Evolutionary conservation across 2,113 vertebrate species (phyloP), one percentile per base, ranked within the genome.

Genomic region (Eudorcas thomsonii): DNA sequence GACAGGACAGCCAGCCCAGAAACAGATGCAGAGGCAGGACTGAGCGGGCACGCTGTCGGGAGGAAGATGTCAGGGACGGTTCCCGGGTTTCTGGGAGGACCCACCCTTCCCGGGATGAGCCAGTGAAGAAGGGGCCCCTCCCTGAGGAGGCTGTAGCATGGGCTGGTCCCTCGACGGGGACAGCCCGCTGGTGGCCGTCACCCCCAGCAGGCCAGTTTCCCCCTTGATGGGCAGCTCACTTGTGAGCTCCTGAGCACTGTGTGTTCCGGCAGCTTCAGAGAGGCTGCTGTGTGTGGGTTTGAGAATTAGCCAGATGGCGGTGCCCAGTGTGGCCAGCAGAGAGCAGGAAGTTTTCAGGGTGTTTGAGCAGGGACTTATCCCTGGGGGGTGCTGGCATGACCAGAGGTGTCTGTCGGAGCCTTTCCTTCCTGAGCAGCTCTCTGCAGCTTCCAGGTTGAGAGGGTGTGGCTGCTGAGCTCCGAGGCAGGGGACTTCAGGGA

Each of bases 361-460:
- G 7, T 14, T 5, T 17, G 33, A 13, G 15, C 50, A n/a, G 39
- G 30, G 15, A 1, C 13, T 26, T 5, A 0, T 8, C 2, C 30
- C 2, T 23, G 10, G 9, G 5, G 30, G 33, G 11, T 10, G 15
- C 45, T 2, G 0, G 4, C 2, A 1, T 15, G 14, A 21, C 19
- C 3, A 6, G 4, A 39, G 60, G 33, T 6, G 2, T 52, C 43
- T 23, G 0, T 13, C 5, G 0, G 23, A 11, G 19, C 16, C 77
- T 50, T 14, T 14, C 48, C 17, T 36, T 59, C 9, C 52, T 21
- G 64, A 13, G 43, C 36, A 6, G 48, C 26, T 45, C 77, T 83
- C 6, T 0, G 39, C 17, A 3, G 15, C 5, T 2, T 1, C 52
- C 11, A 1, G 4, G 21, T 0, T 6, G 7, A 21, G 15, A 45